Evolutionary conservation across 1,140 invertebrate genomes (phyloP).

Genomic region (Diuraphis noxia): DNA sequence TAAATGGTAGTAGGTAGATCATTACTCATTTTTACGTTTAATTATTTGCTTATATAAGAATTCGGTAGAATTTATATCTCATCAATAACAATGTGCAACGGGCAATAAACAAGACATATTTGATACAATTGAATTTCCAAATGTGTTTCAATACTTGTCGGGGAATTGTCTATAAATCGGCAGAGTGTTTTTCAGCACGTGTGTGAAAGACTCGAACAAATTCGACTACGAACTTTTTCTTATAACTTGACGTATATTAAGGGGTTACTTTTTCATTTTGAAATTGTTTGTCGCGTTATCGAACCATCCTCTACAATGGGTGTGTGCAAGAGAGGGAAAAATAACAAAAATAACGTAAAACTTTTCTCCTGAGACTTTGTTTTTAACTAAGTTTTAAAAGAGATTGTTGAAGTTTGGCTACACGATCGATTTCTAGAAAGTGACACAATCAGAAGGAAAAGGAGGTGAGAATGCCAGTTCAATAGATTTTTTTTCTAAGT

Average conservation of each 20-base stretch:
- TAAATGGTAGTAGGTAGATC: background rate
- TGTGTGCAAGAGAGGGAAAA: background rate
- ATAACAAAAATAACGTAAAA: slow-evolving; percentile 49
- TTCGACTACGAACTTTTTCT: slow-evolving; percentile 16
- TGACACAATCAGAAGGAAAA: slow-evolving; percentile 5
- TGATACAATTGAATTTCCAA: background rate
- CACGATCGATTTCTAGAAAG: slow-evolving; percentile 25
- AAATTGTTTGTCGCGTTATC: slow-evolving; percentile 49
- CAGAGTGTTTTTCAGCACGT: background rate
- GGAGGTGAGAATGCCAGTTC: background rate
- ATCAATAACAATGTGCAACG: background rate
- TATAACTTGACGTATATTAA: slow-evolving; percentile 28
- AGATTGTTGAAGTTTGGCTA: slow-evolving; percentile 31
- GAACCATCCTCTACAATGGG: slow-evolving; percentile 12
- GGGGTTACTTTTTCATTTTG: slow-evolving; percentile 45
- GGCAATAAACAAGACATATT: background rate
- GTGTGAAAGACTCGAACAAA: background rate
- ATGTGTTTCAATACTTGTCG: background rate
- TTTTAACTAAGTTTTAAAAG: slow-evolving; percentile 49
- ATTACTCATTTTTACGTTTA: background rate
- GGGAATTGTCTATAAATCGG: slow-evolving; percentile 7
- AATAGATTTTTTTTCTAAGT: background rate
- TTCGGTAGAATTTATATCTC: background rate
- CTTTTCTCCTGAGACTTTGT: slow-evolving; percentile 50
- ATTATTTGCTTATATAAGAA: background rate